Evolutionary conservation across 1,140 invertebrate species (phyloP), one percentile per base, ranked within the genome.

Genomic region (Calliopsis andreniformis): DNA sequence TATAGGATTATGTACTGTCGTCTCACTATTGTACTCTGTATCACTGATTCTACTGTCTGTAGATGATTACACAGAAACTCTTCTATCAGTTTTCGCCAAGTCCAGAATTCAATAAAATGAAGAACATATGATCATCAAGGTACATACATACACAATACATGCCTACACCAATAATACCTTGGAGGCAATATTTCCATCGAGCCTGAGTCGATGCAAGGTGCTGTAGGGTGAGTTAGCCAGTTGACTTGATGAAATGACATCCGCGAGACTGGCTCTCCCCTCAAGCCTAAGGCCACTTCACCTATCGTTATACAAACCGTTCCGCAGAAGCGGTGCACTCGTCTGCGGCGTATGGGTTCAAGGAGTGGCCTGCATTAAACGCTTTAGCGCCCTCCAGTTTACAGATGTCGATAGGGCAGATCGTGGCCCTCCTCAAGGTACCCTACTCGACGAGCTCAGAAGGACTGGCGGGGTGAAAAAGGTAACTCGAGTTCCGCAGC

Each of bases 391-490:
- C 30, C 81, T 81, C 25, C 42, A 39, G 42, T 25, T 49, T 72
- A 68, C 64, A 88, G 88, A 89, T 89, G 88, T 85, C 83, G 88
- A 89, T 89, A 89, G 84, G 80, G 88, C 88, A 89, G 87, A 88
- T 85, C 81, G 82, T 68, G 66, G 79, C 71, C 61, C 61, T 78
- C 30, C 70, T 83, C 68, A 49, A 83, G 78, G 59, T 18, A 42
- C 25, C 39, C 25, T 70, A 76, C 76, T 77, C 79, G 70, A 86
- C 70, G 18, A 49, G 23, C 70, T 75, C 72, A 51, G 35, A 10
- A 39, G 35, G 35, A 39, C 10, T 10, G 35, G 35, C 6, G 77
- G 77, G 80, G 79, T 81, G 78, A 80, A 85, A 82, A 78, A 82
- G 79, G 85, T 78, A 78, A 86, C 85, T 87, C 76, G 79, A 85